Conservation (phyloP, 2,797 vertebrate genomes). For the Gephyroberyx darwinii region DNA sequence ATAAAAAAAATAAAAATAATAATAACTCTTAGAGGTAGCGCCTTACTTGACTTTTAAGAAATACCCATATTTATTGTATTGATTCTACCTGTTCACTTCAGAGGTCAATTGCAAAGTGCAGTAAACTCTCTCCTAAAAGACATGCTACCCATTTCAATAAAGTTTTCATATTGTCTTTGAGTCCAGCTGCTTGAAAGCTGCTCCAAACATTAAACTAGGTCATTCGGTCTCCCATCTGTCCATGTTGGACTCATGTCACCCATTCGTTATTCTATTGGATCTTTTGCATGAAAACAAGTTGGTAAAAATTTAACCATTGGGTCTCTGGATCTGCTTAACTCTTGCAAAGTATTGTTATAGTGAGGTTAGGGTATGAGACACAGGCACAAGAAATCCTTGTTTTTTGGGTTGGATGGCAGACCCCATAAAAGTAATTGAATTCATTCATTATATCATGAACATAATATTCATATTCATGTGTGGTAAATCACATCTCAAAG, state of each 20-base stretch:
- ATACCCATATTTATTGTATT: not conserved
- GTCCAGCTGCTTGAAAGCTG: slow-evolving; percentile 52
- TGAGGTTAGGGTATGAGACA: not conserved
- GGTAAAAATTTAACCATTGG: not conserved
- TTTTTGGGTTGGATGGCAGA: not conserved
- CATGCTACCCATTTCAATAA: slow-evolving; percentile 13
- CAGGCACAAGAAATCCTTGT: not conserved
- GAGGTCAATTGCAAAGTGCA: slow-evolving; percentile 10
- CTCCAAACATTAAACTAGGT: slow-evolving; percentile 61
- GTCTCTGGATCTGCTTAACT: not conserved
- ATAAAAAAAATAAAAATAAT: not conserved
- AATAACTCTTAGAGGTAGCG: too few relatives aligned
- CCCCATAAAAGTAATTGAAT: not conserved
- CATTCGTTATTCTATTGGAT: slow-evolving; percentile 18
- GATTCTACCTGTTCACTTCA: slow-evolving; percentile 21
- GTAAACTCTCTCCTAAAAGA: slow-evolving; percentile 12
- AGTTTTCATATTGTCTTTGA: slow-evolving; percentile 27
- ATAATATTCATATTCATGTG: not conserved
- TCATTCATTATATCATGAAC: too few relatives aligned
- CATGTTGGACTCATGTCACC: slow-evolving; percentile 32
- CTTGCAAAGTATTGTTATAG: not conserved
- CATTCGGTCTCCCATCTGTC: slow-evolving; percentile 66
- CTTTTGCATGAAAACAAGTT: slow-evolving; percentile 23
- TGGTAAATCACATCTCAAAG: not conserved
- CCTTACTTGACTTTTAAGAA: not conserved